Conservation (phyloP, 2,113 vertebrate species). For the Motacilla alba region DNA sequence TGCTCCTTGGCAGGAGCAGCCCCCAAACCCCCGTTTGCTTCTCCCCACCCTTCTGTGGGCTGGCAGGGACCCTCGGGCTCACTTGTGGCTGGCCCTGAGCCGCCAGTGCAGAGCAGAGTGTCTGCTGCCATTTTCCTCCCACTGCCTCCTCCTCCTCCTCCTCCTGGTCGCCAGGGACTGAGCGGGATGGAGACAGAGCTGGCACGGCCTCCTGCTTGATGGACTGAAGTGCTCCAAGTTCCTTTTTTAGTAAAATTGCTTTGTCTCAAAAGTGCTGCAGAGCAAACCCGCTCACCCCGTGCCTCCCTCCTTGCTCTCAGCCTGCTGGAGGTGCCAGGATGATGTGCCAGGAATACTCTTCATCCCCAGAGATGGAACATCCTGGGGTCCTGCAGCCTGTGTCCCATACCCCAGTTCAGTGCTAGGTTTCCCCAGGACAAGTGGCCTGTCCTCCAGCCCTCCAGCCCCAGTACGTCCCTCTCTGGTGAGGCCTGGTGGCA, state of each 20-base stretch:
- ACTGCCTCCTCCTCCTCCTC: not conserved
- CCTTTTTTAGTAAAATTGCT: slow-evolving; percentile 56
- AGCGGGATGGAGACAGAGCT: not conserved
- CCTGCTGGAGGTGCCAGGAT: not conserved
- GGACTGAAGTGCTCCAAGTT: not conserved
- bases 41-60: not conserved
- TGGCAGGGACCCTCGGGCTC: not conserved
- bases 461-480: not conserved
- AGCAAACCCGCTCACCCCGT: not conserved
- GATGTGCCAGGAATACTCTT: not conserved
- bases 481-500: not conserved
- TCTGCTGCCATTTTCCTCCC: not conserved
- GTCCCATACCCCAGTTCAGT: not conserved
- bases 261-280: not conserved
- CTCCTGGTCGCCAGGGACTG: not conserved
- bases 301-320: not conserved
- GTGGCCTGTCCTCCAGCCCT: not conserved
- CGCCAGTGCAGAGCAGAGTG: accelerated
- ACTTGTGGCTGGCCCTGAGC: not conserved
- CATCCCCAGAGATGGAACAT: not conserved
- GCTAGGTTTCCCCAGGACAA: not conserved
- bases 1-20: not conserved
- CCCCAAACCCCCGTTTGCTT: accelerated
- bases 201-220: accelerated
- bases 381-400: accelerated